Base-by-base conservation (phyloP, 2,888 invertebrate species). In the Salpingus planirostris region DNA sequence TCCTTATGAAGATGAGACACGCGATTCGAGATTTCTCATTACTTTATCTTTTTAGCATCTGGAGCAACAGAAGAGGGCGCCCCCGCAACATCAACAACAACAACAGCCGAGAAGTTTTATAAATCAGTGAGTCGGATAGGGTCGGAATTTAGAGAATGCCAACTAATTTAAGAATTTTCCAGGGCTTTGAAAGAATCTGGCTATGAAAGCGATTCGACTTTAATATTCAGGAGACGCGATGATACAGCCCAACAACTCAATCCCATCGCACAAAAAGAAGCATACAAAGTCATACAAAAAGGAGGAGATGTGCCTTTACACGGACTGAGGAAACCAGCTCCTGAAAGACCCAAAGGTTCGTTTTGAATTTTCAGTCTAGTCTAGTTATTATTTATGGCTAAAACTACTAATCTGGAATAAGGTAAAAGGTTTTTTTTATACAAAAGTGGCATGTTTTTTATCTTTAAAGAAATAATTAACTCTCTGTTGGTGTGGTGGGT, bases 241-340 rank as follows among this genome's bases (percentile, higher is more conserved):
- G 8, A 8, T 45, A 68, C 69, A 21, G 74, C 74, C 24, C 68
- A 70, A 12, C 76, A 76, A 42, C 64, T 88, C 31, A 88, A 83
- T 46, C 89, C 88, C 1, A 74, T 79, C n/a, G 87, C 91, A 57
- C 80, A 89, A 49, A 77, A 80, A 40, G 78, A 82, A 39, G 84
- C 83, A 7, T 96, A 96, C 66, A 81, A 83, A 56, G 80, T 78
- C 42, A 77, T 96, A 33, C 95, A 95, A 59, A 82, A 83, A 36
- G 96, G 96, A 1, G 95, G 93, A 0, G 95, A 96, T 64, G 90
- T 95, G 2, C 96, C 96, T 0, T 70, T 91, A 6, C 77, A 88
- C 56, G 96, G 96, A 23, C 78, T 96, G 57, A 75, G 93, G 24
- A 93, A 93, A 55, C 81, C 81, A 11, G 90, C 88, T 10, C 95